These are phyloP conservation scores for Egretta garzetta DNA, from an alignment of 2,113 vertebrate genomes.

Conservation along the genomic window DNA sequence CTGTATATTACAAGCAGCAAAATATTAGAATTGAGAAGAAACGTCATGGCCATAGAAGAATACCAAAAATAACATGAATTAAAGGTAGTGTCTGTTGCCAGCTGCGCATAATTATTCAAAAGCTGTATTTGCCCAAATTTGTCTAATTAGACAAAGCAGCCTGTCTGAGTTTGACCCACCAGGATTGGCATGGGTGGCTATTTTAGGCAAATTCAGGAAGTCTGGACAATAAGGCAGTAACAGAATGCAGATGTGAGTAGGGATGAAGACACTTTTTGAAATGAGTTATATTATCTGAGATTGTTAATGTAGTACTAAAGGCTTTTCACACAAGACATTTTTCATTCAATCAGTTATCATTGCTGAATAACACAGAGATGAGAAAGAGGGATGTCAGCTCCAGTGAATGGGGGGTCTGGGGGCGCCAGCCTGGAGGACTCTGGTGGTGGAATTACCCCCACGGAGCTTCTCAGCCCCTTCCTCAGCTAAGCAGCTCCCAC, in stretches of 20 bases:
- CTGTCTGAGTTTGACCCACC: accelerated
- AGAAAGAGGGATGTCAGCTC: accelerated
- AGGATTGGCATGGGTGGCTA: not conserved
- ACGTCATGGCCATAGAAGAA: accelerated
- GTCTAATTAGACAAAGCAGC: not conserved
- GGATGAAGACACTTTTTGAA: not conserved
- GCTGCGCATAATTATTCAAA: not conserved
- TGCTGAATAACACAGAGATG: not conserved
- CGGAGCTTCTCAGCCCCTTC: not conserved
- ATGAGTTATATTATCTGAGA: not conserved
- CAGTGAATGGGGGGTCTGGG: not conserved
- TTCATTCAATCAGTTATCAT: not conserved
- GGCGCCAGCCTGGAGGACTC: not conserved
- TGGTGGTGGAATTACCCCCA: not conserved
- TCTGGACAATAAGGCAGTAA: not conserved
- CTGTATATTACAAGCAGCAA: not conserved
- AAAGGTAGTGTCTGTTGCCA: not conserved
- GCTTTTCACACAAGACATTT: not conserved
- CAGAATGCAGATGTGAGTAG: not conserved
- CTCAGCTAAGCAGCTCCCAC: not conserved
- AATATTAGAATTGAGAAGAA: not conserved
- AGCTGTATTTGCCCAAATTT: not conserved
- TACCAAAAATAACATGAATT: accelerated
- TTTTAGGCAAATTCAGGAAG: not conserved
- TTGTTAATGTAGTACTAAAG: no score